Percentiles rank a stretch among this genome's conserved stretches.
Conservation (phyloP, 2,113 vertebrate species). For the Sphaerodactylus townsendi region DNA sequence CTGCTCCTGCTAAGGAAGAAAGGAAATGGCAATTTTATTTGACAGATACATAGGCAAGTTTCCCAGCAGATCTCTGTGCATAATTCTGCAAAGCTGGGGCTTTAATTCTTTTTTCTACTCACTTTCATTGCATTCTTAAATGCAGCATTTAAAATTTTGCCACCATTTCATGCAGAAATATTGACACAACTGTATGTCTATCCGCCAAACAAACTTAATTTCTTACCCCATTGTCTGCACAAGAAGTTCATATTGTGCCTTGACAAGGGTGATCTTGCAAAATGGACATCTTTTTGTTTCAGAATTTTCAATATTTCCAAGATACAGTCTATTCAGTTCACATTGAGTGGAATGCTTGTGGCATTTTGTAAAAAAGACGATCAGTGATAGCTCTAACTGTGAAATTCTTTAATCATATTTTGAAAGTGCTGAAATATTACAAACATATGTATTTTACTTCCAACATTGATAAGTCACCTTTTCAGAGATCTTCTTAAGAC, state of each 20-base stretch:
- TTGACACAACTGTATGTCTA: not conserved
- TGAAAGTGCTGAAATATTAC: not conserved
- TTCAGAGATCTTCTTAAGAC: no score
- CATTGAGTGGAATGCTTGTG: not conserved
- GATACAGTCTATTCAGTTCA: not conserved
- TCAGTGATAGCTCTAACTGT: not conserved
- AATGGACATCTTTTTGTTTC: constrained; percentile 4
- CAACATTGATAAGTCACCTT: no score
- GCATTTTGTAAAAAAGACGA: not conserved
- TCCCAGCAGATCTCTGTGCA: not conserved
- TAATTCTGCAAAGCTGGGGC: not conserved
- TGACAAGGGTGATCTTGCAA: not conserved
- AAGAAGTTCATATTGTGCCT: not conserved
- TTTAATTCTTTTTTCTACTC: constrained; percentile 5
- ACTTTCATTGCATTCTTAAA: not conserved
- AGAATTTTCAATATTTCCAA: not conserved
- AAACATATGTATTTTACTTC: not conserved
- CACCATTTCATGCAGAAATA: not conserved
- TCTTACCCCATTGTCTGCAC: accelerated
- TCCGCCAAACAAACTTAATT: accelerated
- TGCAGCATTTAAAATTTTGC: not conserved
- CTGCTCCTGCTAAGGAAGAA: not conserved
- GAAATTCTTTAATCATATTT: not conserved
- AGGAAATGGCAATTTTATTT: not conserved
- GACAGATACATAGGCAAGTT: not conserved